Percentiles rank a stretch among this genome's conserved stretches.
Evolutionary conservation across 2,797 vertebrate species (phyloP).

Genomic region (Orientallactaga sibirica): DNA sequence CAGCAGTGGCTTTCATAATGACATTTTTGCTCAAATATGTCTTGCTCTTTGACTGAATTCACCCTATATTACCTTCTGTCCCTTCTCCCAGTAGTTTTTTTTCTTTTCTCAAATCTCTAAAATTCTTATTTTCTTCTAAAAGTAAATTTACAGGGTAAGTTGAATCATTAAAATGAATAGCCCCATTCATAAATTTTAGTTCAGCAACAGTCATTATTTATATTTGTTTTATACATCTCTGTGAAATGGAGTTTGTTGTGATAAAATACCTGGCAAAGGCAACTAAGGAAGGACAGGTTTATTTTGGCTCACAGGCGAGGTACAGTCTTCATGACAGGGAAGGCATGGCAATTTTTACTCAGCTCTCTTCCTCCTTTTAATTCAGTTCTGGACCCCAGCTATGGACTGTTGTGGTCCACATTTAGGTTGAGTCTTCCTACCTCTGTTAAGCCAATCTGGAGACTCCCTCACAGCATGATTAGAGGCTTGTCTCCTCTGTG

Average conservation of each 20-base stretch:
- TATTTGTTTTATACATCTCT: conserved; percentile 32
- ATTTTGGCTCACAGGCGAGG: too few species aligned
- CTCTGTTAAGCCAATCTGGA: too few species aligned
- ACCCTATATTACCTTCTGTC: background rate
- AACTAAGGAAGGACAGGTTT: too few species aligned
- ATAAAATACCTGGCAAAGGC: too few species aligned
- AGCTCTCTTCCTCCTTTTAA: too few species aligned
- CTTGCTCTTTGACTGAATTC: background rate
- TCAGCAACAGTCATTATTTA: background rate
- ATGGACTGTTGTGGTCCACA: too few species aligned
- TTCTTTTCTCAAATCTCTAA: background rate
- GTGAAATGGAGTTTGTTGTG: background rate
- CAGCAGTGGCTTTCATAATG: background rate
- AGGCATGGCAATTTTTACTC: too few species aligned
- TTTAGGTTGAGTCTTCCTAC: too few species aligned
- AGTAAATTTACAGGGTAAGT: conserved; percentile 2
- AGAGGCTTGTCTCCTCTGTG: too few species aligned
- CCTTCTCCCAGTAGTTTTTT: background rate
- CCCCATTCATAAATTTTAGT: conserved; percentile 40
- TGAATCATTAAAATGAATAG: conserved; percentile 52
- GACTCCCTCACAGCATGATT: too few species aligned
- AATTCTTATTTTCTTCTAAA: conserved; percentile 48
- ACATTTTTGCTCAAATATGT: background rate
- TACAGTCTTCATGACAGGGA: too few species aligned
- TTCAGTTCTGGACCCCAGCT: too few species aligned